Evolutionary conservation across 2,797 vertebrate species (phyloP).

Genomic region (Erethizon dorsatum): DNA sequence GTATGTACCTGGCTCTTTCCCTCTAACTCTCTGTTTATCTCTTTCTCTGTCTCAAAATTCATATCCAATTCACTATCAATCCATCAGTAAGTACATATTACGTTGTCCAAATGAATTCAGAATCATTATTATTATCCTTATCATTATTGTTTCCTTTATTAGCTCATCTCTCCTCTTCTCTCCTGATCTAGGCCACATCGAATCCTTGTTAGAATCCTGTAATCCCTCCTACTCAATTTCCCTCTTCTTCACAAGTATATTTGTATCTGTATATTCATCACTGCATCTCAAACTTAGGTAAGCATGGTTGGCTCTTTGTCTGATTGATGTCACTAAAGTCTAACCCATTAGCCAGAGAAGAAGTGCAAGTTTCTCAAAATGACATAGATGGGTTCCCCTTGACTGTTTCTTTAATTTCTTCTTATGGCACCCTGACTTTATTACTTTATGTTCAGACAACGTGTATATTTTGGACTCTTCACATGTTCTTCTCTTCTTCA

Average conservation of each 20-base stretch:
- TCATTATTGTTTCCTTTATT: neutral
- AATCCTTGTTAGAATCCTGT: neutral
- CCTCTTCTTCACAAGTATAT: neutral
- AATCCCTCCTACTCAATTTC: neutral
- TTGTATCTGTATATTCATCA: neutral
- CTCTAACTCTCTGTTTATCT: neutral
- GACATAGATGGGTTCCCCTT: neutral
- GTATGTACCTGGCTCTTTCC: neutral
- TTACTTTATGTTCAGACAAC: neutral
- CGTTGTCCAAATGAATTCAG: neutral
- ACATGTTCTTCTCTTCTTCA: neutral
- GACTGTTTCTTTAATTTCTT: neutral
- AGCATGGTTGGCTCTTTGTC: neutral
- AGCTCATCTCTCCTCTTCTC: neutral
- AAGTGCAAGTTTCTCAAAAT: neutral
- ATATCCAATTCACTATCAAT: neutral
- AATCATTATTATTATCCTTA: neutral
- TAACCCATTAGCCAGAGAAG: neutral
- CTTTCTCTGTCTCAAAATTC: neutral
- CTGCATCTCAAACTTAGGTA: neutral
- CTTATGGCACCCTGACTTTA: neutral
- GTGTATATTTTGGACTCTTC: neutral
- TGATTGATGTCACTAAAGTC: neutral
- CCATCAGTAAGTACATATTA: neutral
- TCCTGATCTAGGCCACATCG: neutral